Evolutionary conservation across 2,797 vertebrate genomes (phyloP).

Genomic region (Trichosurus vulpecula): DNA sequence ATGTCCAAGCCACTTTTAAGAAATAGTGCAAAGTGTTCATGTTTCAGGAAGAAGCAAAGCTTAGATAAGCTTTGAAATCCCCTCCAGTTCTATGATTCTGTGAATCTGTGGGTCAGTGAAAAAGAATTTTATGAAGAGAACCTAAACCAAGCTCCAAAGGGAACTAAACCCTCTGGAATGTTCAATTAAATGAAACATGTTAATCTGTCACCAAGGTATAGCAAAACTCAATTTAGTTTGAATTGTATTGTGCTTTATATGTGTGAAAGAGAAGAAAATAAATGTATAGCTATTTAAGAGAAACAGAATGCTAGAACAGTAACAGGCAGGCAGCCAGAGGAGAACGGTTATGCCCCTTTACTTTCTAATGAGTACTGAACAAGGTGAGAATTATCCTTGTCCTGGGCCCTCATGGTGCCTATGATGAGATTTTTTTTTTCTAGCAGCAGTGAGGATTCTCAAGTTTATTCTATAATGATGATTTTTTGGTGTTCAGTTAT

Average conservation of each 20-base stretch:
- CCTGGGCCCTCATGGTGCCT: background rate
- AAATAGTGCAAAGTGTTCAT: background rate
- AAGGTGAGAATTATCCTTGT: background rate
- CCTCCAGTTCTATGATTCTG: background rate
- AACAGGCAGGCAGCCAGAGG: background rate
- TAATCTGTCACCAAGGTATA: background rate
- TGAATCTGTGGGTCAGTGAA: background rate
- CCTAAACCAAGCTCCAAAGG: background rate
- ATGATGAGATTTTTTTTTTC: background rate
- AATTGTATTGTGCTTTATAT: background rate
- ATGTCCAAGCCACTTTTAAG: background rate
- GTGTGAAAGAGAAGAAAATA: background rate
- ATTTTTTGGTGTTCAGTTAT: no score
- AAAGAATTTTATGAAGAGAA: background rate
- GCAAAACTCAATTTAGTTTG: background rate
- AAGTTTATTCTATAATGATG: no score
- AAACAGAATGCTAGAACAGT: background rate
- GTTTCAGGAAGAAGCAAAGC: background rate
- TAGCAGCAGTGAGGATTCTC: no score
- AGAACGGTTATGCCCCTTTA: background rate
- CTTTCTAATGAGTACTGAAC: no score
- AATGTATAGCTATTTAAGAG: background rate
- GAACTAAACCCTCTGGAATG: background rate
- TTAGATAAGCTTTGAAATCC: background rate
- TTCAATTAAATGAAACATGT: background rate